Percentiles rank a stretch among this genome's conserved stretches.
These are phyloP conservation scores for Thamnaconus septentrionalis DNA, from an alignment of 2,113 vertebrate genomes.

Conservation along the genomic window DNA sequence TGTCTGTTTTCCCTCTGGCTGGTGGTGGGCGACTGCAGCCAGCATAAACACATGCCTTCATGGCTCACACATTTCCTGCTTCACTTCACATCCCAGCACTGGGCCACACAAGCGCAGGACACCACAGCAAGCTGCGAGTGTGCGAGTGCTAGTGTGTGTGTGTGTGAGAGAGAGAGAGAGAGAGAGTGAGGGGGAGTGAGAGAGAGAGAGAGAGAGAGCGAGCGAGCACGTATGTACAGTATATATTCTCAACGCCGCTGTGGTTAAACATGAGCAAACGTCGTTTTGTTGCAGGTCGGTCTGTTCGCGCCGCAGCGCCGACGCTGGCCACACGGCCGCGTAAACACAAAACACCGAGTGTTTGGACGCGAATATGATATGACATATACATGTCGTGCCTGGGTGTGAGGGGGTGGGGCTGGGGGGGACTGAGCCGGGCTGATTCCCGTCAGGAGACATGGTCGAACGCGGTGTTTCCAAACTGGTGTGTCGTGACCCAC, in stretches of 20 bases:
- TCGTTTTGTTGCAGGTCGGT: too few relatives aligned
- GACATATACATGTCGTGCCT: not conserved
- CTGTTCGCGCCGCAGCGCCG: too few relatives aligned
- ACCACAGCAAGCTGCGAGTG: constrained; percentile 41
- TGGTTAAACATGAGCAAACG: too few relatives aligned
- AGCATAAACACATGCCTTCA: constrained; percentile 86
- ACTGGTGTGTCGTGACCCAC: too few relatives aligned
- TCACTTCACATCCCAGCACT: constrained; percentile 71
- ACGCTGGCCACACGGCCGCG: too few relatives aligned
- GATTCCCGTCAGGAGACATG: constrained; percentile 42
- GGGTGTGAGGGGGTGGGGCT: constrained; percentile 21
- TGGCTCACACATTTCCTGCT: constrained; percentile 84
- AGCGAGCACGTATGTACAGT: too few relatives aligned
- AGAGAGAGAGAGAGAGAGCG: too few relatives aligned
- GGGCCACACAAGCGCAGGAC: constrained; percentile 77
- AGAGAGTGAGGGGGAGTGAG: too few relatives aligned
- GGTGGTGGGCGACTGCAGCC: constrained; percentile 77
- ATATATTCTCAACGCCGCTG: too few relatives aligned
- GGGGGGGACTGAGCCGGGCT: constrained; percentile 16
- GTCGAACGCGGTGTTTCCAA: constrained; percentile 16
- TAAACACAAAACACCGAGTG: not conserved
- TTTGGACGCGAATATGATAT: constrained; percentile 26
- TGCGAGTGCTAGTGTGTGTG: not conserved
- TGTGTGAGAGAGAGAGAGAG: too few relatives aligned
- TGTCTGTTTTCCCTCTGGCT: constrained; percentile 80